Base-by-base conservation (phyloP, 2,797 vertebrate genomes). In the Mycteria americana region DNA sequence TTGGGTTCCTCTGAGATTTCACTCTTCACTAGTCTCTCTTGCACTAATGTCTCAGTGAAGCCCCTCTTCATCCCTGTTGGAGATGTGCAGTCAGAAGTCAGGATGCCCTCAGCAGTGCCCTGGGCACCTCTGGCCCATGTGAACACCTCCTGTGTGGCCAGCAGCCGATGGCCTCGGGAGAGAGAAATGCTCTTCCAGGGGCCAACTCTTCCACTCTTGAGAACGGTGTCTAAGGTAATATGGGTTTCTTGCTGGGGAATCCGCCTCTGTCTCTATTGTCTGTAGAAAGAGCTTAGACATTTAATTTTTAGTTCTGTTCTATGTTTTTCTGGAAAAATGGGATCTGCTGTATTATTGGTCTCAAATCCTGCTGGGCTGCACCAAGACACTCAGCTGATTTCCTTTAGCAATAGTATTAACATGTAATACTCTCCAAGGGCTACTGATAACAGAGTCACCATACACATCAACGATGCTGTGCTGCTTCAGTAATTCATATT, bases 401-500 rank as follows among this genome's bases (percentile, higher is more conserved):
- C 80, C 73, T 78, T 89, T 46, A 80, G 62, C 64, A 74, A 39
- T 68, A 51, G 6, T 28, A 74, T 83, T 87, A 70, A 64, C 5
- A 22, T 43, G 28, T 62, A 82, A 74, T 64, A 60, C 10, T 81
- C 54, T 79, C 82, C 35, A 54, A 92, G 39, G 68, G 23, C 51
- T 92, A 51, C 48, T 54, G 73, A 76, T 91, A 89, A 67, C 51
- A 89, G 11, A 56, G 39, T 68, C 57, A 54, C 72, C 19, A 50
- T 43, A 70, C 13, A 17, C 35, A 88, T 72, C 45, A 73, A 35
- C 12, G 79, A 72, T 54, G 65, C 21, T 73, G 27, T 69, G 22
- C 50, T 92, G 46, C 79, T 95, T 91, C 50, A 50, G 35, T 91
- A 92, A 92, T 91, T 88, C 30, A 6, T 75, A 64, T 83, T 95